These are phyloP conservation scores for Pachyrhynchus sulphureomaculatus DNA, from an alignment of 1,140 invertebrate species.

Conservation along the genomic window DNA sequence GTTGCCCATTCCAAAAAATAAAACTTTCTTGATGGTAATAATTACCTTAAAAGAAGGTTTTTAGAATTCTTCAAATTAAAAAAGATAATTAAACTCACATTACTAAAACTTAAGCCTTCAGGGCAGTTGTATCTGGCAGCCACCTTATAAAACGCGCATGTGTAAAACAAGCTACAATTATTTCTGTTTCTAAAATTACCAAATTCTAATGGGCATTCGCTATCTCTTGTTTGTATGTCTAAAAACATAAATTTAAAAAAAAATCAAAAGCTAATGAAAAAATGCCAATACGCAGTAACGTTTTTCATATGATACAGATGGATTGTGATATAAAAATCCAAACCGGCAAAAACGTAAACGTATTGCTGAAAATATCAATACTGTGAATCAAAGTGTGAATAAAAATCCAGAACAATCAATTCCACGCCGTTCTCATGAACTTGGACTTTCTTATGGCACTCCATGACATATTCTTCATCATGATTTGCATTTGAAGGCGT, in stretches of 20 bases:
- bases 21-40: background rate
- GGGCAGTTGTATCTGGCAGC: conserved; percentile 62
- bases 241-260: conserved; percentile 7
- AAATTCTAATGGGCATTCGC: conserved; percentile 51
- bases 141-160: conserved; percentile 60
- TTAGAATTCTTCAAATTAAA: too few species aligned
- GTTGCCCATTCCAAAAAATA: background rate
- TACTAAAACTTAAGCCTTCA: conserved; percentile 59
- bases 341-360: too few species aligned
- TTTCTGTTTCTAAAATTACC: conserved; percentile 61
- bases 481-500: too few species aligned
- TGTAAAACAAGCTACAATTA: conserved; percentile 67
- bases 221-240: background rate
- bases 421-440: too few species aligned
- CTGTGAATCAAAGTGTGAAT: too few species aligned
- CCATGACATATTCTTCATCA: too few species aligned
- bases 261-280: background rate
- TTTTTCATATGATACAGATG: too few species aligned
- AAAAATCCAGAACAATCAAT: too few species aligned
- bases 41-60: background rate
- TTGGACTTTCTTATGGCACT: too few species aligned
- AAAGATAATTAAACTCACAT: conserved; percentile 53
- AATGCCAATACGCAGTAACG: too few species aligned
- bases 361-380: too few species aligned
- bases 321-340: too few species aligned